A percentile compares a stretch with the other conserved stretches of the same genome.
phyloP scores from a whole-genome alignment of 2,888 invertebrate genomes.

The Apotomis betuletana region DNA sequence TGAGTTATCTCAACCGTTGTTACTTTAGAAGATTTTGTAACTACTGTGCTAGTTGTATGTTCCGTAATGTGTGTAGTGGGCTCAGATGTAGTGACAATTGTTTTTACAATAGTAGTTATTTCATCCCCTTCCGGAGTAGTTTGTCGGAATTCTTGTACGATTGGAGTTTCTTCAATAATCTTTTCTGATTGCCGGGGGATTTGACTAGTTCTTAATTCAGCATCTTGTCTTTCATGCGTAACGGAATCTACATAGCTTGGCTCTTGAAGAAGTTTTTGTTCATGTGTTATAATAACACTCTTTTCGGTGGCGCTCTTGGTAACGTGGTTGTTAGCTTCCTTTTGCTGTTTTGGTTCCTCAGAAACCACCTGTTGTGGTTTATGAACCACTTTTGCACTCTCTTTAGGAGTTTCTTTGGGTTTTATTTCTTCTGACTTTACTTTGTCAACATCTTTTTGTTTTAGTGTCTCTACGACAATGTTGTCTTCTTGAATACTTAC shows the following conservation, averaged over 20 bases:
- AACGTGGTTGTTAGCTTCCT: conserved; percentile 14
- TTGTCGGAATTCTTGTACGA: conserved; percentile 53
- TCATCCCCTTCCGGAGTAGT: conserved; percentile 43
- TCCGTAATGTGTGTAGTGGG: conserved; percentile 63
- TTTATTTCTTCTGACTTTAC: not conserved
- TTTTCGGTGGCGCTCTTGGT: conserved; percentile 7
- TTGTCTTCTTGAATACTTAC: conserved; percentile 43
- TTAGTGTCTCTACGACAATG: conserved; percentile 4
- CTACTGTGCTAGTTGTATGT: conserved; percentile 62
- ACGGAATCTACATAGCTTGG: conserved; percentile 3
- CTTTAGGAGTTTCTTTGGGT: conserved; percentile 17
- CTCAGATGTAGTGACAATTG: conserved; percentile 57
- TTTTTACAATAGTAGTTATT: conserved; percentile 61
- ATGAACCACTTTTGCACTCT: not conserved
- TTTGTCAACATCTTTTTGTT: conserved; percentile 3
- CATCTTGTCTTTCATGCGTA: not conserved
- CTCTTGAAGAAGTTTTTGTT: not conserved
- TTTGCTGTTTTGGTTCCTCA: conserved; percentile 24
- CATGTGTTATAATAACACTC: not conserved
- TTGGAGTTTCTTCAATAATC: conserved; percentile 52
- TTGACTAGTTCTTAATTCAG: conserved; percentile 7
- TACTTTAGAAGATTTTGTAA: conserved; percentile 64
- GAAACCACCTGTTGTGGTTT: not conserved
- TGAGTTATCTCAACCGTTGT: conserved; percentile 68
- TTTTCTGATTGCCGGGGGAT: not conserved